These are phyloP conservation scores for Clivina fossor DNA, from an alignment of 2,888 invertebrate genomes.

Conservation along the genomic window DNA sequence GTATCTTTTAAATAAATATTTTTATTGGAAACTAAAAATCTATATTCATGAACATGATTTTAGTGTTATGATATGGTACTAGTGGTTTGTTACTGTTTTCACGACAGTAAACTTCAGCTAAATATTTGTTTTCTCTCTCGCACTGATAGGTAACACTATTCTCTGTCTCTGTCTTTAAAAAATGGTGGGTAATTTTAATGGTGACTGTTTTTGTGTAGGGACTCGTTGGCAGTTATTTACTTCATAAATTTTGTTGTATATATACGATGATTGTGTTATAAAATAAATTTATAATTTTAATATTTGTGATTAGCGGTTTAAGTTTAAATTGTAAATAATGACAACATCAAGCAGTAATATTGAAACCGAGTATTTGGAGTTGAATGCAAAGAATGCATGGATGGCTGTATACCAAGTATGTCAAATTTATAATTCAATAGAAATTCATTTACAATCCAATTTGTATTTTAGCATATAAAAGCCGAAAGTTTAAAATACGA, in stretches of 20 bases:
- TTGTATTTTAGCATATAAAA: constrained; percentile 69
- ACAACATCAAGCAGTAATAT: constrained; percentile 55
- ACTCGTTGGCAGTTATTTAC: constrained; percentile 34
- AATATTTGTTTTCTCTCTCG: background rate
- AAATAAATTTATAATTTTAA: constrained; percentile 25
- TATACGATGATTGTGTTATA: constrained; percentile 28
- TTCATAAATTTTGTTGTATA: constrained; percentile 30
- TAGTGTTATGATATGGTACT: too few species aligned
- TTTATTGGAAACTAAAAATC: too few species aligned
- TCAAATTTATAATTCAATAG: constrained; percentile 8
- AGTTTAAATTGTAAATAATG: constrained; percentile 30
- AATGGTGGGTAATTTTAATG: constrained; percentile 34
- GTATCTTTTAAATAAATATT: too few species aligned
- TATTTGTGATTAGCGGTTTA: constrained; percentile 26
- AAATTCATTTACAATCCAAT: constrained; percentile 34
- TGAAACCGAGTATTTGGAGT: constrained; percentile 73
- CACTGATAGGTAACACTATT: background rate
- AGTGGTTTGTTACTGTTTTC: too few species aligned
- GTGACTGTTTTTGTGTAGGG: constrained; percentile 32
- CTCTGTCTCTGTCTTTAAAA: constrained; percentile 30
- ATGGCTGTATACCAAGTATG: constrained; percentile 70
- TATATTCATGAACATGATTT: too few species aligned
- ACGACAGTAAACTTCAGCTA: too few species aligned
- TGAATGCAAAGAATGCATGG: constrained; percentile 72
- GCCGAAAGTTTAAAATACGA: constrained; percentile 66